Percentiles rank a stretch among this genome's conserved stretches.
phyloP scores from a whole-genome alignment of 2,888 invertebrate species.

The Ophraella communa region DNA sequence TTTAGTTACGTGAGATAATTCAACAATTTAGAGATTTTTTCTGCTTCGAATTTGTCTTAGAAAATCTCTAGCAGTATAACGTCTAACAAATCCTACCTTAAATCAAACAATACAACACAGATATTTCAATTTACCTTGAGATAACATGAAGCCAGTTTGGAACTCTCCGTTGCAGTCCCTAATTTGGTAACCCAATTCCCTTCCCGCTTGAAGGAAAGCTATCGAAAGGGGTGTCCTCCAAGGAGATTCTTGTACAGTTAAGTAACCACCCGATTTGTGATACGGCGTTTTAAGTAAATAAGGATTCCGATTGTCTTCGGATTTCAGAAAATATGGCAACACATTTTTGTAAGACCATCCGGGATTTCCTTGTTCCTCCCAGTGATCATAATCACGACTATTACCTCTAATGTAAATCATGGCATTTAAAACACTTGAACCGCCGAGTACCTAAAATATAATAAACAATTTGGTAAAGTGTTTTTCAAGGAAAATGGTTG shows the following conservation, averaged over 20 bases:
- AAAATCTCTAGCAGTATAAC: too few relatives aligned
- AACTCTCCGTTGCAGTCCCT: conserved; percentile 83
- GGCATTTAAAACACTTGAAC: conserved; percentile 86
- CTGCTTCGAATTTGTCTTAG: too few relatives aligned
- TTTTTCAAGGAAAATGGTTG: too few relatives aligned
- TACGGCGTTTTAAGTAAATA: conserved; percentile 78
- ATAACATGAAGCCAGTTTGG: conserved; percentile 86
- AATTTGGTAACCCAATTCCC: conserved; percentile 81
- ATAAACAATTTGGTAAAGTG: background rate
- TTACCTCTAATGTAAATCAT: conserved; percentile 94
- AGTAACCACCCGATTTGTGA: conserved; percentile 78
- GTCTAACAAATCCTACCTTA: too few relatives aligned
- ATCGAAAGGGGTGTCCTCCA: conserved; percentile 83
- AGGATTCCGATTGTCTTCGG: conserved; percentile 87
- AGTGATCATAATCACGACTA: conserved; percentile 83
- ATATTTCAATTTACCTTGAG: conserved; percentile 70
- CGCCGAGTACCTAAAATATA: conserved; percentile 66
- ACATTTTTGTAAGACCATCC: conserved; percentile 89
- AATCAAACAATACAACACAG: too few relatives aligned
- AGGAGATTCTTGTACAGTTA: conserved; percentile 84
- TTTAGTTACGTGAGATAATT: too few relatives aligned
- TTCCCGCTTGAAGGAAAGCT: conserved; percentile 83
- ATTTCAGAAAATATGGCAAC: conserved; percentile 84
- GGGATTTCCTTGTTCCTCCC: conserved; percentile 81
- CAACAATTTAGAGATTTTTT: too few relatives aligned